A percentile compares a stretch with the other conserved stretches of the same genome.
Conservation (phyloP, 2,888 invertebrate genomes). For the Campoplex nolae region DNA sequence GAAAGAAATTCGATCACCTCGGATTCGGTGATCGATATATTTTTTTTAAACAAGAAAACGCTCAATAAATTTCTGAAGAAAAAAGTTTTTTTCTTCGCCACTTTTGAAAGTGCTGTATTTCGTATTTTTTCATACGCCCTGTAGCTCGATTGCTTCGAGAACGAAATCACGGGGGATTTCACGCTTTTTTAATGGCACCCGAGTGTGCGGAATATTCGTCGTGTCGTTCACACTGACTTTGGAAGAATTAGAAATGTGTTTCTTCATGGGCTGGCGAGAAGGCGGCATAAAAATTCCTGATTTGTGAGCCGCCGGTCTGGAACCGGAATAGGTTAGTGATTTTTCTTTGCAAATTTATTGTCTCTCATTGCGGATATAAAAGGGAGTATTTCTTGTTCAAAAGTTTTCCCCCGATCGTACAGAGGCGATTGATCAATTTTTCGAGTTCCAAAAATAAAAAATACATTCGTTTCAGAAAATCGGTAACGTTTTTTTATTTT, state of each 20-base stretch:
- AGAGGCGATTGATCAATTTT: not conserved
- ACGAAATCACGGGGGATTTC: slow-evolving; percentile 65
- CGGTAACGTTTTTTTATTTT: not conserved
- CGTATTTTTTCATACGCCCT: slow-evolving; percentile 32
- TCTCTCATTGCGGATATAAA: not conserved
- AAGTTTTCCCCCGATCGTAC: not conserved
- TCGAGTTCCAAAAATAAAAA: not conserved
- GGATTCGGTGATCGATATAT: slow-evolving; percentile 62
- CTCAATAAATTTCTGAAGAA: slow-evolving; percentile 14
- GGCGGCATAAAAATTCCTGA: slow-evolving; percentile 82
- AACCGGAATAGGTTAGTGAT: slow-evolving; percentile 63
- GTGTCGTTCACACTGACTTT: slow-evolving; percentile 69
- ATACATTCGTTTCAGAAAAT: not conserved
- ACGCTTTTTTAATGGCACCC: slow-evolving; percentile 67
- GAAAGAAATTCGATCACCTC: slow-evolving; percentile 56
- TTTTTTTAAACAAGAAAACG: not conserved
- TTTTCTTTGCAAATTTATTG: not conserved
- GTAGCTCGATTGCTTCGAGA: slow-evolving; percentile 65
- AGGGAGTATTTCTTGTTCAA: not conserved
- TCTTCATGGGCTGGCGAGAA: slow-evolving; percentile 81
- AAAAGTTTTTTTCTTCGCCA: slow-evolving; percentile 22
- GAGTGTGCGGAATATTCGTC: slow-evolving; percentile 70
- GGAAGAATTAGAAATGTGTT: slow-evolving; percentile 79
- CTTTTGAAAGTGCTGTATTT: slow-evolving; percentile 17
- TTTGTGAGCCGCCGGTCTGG: slow-evolving; percentile 75